phyloP scores from a whole-genome alignment of 2,888 invertebrate species.

The Pasiphila rectangulata region DNA sequence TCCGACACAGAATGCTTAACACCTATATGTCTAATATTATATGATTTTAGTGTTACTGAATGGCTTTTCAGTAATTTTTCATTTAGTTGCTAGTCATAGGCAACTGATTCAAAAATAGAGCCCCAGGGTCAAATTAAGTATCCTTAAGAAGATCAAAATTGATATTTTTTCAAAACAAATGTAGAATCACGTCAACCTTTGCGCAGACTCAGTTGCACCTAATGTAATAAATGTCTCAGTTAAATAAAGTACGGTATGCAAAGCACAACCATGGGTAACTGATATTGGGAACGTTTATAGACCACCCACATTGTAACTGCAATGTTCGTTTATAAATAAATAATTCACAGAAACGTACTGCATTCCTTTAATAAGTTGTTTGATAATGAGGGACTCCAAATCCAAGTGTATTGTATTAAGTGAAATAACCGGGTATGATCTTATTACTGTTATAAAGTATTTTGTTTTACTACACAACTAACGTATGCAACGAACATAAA shows the following conservation, averaged over 20 bases:
- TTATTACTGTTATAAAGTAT: background rate
- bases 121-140: too few species aligned
- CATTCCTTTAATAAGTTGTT: constrained; percentile 24
- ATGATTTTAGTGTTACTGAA: too few species aligned
- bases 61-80: too few species aligned
- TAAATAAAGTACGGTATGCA: constrained; percentile 24
- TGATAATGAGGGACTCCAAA: constrained; percentile 20
- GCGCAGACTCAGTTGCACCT: background rate
- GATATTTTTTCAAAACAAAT: too few species aligned
- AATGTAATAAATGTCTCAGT: background rate
- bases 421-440: background rate
- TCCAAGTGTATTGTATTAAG: constrained; percentile 10
- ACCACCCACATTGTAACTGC: constrained; percentile 32
- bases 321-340: constrained; percentile 31
- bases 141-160: too few species aligned
- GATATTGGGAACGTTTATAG: constrained; percentile 28
- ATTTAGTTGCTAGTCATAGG: too few species aligned
- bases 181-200: too few species aligned
- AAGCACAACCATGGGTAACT: constrained; percentile 23
- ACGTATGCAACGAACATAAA: too few species aligned
- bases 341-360: constrained; percentile 28
- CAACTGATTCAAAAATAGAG: too few species aligned
- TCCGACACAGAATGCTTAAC: too few species aligned
- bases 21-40: too few species aligned
- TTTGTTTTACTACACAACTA: too few species aligned